Base-by-base conservation (phyloP, 2,888 invertebrate genomes). In the Aromia moschata region DNA sequence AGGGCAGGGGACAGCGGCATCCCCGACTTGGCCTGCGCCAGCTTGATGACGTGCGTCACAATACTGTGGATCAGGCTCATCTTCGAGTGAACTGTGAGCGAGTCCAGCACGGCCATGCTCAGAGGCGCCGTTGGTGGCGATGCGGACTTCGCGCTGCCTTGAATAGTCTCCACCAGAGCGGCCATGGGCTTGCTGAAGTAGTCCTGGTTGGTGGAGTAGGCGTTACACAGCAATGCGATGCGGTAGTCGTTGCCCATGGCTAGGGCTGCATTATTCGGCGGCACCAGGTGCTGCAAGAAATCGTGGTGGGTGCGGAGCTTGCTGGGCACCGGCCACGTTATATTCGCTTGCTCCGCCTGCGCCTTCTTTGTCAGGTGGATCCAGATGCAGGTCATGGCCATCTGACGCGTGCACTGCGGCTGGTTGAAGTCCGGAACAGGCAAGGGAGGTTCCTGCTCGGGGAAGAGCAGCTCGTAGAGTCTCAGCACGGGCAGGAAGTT, bases 321-420 rank as follows among this genome's bases (percentile, higher is more conserved):
- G 4, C 72, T 71, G 10, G 81, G 81, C 2, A 80, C 73, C 1
- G 72, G 70, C 79, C 78, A 79, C 9, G 72, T 72, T 12, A 70
- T 62, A 67, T 89, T 91, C 63, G 89, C 86, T 73, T 91, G 91
- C 76, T 96, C 96, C 0, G 89, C 84, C 77, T 94, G 93, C 0
- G 96, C 96, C 82, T 97, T 98, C 77, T 94, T 96, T 70, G 95
- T 85, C 60, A 98, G 84, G 81, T 97, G 96, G 78, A 97, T 94
- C 96, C 97, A 98, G 77, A 98, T 96, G 74, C 96, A 96, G 9
- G 95, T 93, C 63, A 94, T 92, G 0, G 98, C 96, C 92, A 97
- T 93, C 78, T 92, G 92, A 76, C 93, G 90, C 4, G 93, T 93
- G 72, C 92, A 93, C 57, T 92, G 88, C 0, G 96, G 89, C 73